Conservation (phyloP, 2,113 vertebrate species). For the Dipodomys stephensi region DNA sequence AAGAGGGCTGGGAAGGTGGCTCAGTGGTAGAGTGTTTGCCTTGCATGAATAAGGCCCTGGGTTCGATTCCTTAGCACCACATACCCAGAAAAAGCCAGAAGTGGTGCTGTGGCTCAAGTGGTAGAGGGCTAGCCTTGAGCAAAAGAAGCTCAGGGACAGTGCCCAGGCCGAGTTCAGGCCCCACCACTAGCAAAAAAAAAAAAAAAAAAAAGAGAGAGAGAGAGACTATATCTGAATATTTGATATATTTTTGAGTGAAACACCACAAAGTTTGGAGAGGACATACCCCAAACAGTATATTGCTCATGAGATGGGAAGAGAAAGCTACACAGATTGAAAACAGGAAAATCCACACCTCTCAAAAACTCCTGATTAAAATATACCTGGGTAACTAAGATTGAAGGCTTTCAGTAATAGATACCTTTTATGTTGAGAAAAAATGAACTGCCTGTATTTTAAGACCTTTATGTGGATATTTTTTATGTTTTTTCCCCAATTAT, state of each 20-base stretch:
- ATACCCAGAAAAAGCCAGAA: too few species aligned
- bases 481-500: neutral
- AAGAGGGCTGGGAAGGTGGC: neutral
- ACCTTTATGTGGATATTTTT: neutral
- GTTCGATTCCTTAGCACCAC: too few species aligned
- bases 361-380: neutral
- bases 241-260: neutral
- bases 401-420: neutral
- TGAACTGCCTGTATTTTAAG: neutral
- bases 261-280: neutral
- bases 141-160: too few species aligned
- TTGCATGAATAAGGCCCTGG: too few species aligned
- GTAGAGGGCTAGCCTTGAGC: too few species aligned
- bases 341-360: neutral
- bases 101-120: too few species aligned
- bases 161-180: too few species aligned
- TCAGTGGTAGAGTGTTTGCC: too few species aligned
- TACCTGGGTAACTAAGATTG: neutral
- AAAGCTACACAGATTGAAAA: slow-evolving; percentile 10
- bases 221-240: slow-evolving; percentile 39
- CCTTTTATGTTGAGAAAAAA: neutral
- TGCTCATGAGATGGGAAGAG: neutral
- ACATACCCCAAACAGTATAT: neutral
- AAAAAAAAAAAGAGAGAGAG: too few species aligned
- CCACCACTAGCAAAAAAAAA: too few species aligned